phyloP scores from a whole-genome alignment of 2,113 vertebrate species.

The Benitochromis conjunctus region DNA sequence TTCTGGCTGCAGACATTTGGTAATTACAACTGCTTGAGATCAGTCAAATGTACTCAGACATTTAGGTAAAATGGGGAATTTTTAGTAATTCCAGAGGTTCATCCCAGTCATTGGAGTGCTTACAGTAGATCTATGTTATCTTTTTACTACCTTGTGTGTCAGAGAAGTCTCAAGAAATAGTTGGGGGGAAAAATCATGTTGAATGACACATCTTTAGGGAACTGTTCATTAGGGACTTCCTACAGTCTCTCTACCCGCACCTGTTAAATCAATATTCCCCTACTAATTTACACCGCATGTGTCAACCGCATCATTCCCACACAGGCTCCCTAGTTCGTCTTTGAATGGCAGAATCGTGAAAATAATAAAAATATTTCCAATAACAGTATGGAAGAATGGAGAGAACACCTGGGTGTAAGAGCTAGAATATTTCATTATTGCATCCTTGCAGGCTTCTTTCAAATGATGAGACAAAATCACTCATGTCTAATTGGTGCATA shows the following conservation, averaged over 20 bases:
- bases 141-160: background rate
- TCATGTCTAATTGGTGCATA: background rate
- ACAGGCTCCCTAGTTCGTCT: background rate
- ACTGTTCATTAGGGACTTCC: background rate
- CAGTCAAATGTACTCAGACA: constrained; percentile 55
- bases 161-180: background rate
- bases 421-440: background rate
- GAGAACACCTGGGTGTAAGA: background rate
- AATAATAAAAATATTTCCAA: background rate
- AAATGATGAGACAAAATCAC: background rate
- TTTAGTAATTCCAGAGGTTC: constrained; percentile 44
- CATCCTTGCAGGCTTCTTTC: background rate
- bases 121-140: background rate
- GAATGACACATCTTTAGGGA: background rate
- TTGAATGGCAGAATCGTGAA: background rate
- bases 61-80: constrained; percentile 46
- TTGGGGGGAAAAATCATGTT: background rate
- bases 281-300: background rate
- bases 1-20: constrained; percentile 46
- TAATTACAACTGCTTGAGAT: constrained; percentile 64
- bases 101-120: background rate
- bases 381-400: background rate
- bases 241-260: background rate
- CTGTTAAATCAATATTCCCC: background rate
- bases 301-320: background rate